A percentile compares a stretch with the other conserved stretches of the same genome.
These are phyloP conservation scores for Melopsittacus undulatus DNA, from an alignment of 2,797 vertebrate genomes.

Conservation along the genomic window DNA sequence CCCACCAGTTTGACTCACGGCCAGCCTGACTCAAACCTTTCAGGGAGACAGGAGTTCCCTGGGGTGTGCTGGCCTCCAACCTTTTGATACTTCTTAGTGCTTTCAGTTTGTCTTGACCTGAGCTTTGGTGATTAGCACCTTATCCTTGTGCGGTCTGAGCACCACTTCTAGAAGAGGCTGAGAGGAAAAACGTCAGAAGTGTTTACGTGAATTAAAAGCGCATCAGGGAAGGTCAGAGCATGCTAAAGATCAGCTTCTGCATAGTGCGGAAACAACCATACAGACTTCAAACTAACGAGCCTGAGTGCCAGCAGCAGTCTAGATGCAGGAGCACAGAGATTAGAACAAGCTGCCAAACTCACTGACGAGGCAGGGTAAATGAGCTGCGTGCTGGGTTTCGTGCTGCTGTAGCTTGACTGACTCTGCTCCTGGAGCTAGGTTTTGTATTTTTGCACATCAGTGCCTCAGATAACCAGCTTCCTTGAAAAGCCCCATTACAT, in stretches of 20 bases:
- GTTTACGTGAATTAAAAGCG: background rate
- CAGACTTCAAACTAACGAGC: background rate
- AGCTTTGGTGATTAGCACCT: background rate
- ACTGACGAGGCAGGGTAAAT: background rate
- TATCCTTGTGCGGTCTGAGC: background rate
- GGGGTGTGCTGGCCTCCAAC: background rate
- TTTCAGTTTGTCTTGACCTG: background rate
- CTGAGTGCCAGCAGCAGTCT: background rate
- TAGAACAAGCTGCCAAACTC: background rate
- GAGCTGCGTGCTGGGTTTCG: background rate
- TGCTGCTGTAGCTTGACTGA: background rate
- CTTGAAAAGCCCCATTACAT: background rate
- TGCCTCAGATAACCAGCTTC: background rate
- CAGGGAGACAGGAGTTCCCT: background rate
- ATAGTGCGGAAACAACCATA: background rate
- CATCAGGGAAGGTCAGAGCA: background rate
- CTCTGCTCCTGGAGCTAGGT: background rate
- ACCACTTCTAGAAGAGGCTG: background rate
- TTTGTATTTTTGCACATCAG: background rate
- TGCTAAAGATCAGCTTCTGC: background rate
- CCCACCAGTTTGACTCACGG: constrained; percentile 2
- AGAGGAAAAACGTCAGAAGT: background rate
- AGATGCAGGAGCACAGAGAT: background rate
- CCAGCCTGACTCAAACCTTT: background rate
- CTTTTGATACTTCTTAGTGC: background rate